Percentiles rank a stretch among this genome's conserved stretches.
Evolutionary conservation across 2,888 invertebrate species (phyloP).

Genomic region (Bhutanitis thaidina): DNA sequence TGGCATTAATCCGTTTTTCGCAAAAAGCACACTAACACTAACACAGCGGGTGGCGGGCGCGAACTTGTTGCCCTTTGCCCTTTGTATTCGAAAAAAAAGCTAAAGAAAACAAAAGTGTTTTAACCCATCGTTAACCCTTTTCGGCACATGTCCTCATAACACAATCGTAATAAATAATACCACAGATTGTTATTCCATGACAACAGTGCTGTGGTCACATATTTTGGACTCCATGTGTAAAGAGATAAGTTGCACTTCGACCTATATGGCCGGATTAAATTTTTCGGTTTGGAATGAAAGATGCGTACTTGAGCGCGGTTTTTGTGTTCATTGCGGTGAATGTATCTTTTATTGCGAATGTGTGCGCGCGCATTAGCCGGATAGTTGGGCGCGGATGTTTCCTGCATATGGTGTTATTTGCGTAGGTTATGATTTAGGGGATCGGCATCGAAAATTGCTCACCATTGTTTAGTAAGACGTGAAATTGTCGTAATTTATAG

Average conservation of each 20-base stretch:
- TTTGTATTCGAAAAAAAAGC: constrained; percentile 51
- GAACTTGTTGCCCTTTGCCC: constrained; percentile 67
- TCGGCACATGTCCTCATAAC: constrained; percentile 52
- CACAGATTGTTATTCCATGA: constrained; percentile 16
- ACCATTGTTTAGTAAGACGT: constrained; percentile 12
- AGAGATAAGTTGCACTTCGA: constrained; percentile 12
- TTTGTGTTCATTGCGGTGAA: constrained; percentile 43
- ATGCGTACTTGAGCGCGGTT: constrained; percentile 33
- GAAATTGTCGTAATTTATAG: constrained; percentile 12
- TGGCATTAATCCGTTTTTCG: constrained; percentile 48
- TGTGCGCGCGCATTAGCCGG: constrained; percentile 54
- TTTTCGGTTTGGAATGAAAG: constrained; percentile 24
- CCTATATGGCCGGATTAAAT: constrained; percentile 11
- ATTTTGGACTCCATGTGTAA: constrained; percentile 19
- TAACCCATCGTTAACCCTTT: constrained; percentile 66
- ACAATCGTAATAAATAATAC: constrained; percentile 15
- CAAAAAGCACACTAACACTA: constrained; percentile 36
- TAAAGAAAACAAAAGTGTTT: constrained; percentile 66
- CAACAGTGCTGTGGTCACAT: constrained; percentile 16
- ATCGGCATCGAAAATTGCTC: constrained; percentile 21
- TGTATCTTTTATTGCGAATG: constrained; percentile 60
- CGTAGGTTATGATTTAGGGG: constrained; percentile 41
- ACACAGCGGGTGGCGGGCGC: constrained; percentile 61
- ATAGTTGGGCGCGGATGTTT: constrained; percentile 46
- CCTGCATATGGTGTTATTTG: constrained; percentile 55